A percentile compares a stretch with the other conserved stretches of the same genome.
Conservation (phyloP, 1,140 invertebrate genomes). For the Heliconius hewitsoni region DNA sequence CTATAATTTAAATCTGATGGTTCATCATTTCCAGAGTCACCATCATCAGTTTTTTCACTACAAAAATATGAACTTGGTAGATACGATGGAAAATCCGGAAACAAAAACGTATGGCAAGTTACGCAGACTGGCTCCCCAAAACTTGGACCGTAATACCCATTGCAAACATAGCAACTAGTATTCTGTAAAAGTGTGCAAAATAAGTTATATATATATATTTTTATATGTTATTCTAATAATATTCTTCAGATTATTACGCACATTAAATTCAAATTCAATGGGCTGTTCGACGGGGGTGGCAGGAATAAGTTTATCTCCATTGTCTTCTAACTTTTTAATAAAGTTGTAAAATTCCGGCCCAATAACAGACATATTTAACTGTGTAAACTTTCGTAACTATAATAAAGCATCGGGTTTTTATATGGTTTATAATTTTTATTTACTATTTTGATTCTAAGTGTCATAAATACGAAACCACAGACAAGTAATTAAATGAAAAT, state of each 20-base stretch:
- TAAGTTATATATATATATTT: neutral
- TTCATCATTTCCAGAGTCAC: slow-evolving; percentile 96
- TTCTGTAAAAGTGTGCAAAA: slow-evolving; percentile 78
- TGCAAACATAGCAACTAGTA: slow-evolving; percentile 89
- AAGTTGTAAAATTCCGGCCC: slow-evolving; percentile 65
- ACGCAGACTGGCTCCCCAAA: slow-evolving; percentile 95
- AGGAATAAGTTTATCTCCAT: slow-evolving; percentile 63
- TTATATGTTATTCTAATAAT: neutral
- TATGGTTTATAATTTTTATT: neutral
- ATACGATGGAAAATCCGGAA: slow-evolving; percentile 88
- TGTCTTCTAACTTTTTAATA: slow-evolving; percentile 70
- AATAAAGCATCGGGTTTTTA: neutral
- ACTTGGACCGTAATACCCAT: slow-evolving; percentile 95
- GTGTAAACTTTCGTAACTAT: neutral
- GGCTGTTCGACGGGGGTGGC: slow-evolving; percentile 54
- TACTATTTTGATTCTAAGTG: neutral
- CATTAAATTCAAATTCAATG: slow-evolving; percentile 71
- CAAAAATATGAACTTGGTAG: slow-evolving; percentile 82
- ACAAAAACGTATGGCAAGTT: slow-evolving; percentile 95
- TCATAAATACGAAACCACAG: neutral
- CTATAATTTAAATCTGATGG: slow-evolving; percentile 88
- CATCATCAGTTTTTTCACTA: slow-evolving; percentile 92
- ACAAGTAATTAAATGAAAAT: neutral
- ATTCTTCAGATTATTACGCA: slow-evolving; percentile 38
- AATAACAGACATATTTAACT: slow-evolving; percentile 60